phyloP scores from a whole-genome alignment of 2,888 invertebrate genomes.

The Agonopterix heracliana region DNA sequence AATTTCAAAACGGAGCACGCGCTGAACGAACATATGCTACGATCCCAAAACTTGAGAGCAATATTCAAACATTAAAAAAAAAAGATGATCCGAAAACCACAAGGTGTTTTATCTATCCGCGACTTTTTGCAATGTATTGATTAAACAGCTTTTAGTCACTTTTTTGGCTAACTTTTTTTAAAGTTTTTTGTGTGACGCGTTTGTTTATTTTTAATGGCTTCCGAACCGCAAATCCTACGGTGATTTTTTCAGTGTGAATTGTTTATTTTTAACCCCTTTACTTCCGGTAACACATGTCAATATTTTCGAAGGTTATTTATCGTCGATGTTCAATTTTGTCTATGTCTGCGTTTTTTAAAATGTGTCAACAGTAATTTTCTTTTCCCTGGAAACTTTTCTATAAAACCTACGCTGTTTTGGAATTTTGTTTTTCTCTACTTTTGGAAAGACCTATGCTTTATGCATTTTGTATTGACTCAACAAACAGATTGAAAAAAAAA shows the following conservation, averaged over 20 bases:
- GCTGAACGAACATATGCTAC: slow-evolving; percentile 42
- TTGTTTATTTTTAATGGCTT: slow-evolving; percentile 27
- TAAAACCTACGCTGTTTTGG: too few species aligned
- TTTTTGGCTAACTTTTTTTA: slow-evolving; percentile 22
- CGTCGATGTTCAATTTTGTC: background rate
- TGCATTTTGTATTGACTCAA: too few species aligned
- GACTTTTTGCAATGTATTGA: slow-evolving; percentile 14
- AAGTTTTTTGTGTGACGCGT: slow-evolving; percentile 14
- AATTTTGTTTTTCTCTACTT: too few species aligned
- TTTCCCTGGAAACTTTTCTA: too few species aligned
- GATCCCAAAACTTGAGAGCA: slow-evolving; percentile 27
- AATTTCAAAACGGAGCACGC: slow-evolving; percentile 35
- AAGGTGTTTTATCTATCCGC: slow-evolving; percentile 43
- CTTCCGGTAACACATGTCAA: slow-evolving; percentile 12
- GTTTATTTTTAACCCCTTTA: slow-evolving; percentile 20
- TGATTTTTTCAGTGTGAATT: slow-evolving; percentile 2
- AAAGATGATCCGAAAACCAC: slow-evolving; percentile 29
- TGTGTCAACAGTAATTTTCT: too few species aligned
- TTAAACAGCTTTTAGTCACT: slow-evolving; percentile 28
- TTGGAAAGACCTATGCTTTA: too few species aligned
- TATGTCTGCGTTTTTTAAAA: background rate
- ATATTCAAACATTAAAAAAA: slow-evolving; percentile 35
- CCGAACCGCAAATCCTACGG: slow-evolving; percentile 19
- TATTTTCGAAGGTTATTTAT: slow-evolving; percentile 3
- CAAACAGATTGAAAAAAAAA: too few species aligned